Base-by-base conservation (phyloP, 2,888 invertebrate species). In the Tethea ocularis region DNA sequence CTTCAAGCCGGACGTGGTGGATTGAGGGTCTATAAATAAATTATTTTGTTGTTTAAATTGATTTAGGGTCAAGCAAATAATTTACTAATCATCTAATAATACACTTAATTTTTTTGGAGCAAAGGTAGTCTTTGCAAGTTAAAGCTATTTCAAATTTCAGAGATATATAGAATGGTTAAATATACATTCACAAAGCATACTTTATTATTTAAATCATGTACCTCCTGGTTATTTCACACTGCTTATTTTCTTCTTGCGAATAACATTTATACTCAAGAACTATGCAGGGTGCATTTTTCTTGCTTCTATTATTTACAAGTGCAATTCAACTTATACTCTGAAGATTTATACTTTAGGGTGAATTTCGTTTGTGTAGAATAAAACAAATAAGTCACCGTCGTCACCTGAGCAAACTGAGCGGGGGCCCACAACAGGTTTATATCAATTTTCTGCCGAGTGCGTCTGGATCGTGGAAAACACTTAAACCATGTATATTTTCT, bases 391-490 rank as follows among this genome's bases (percentile, higher is more conserved):
- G 86, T 86, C 84, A 81, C 71, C 78, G 83, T 83, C 83, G 87
- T 86, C 89, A 87, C 85, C 88, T 88, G 88, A 80, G 80, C 82
- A 87, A 89, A 86, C 87, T 80, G 80, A 80, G 83, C 80, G 78
- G 68, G 75, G 71, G 75, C 82, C 86, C 86, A 86, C 86, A 88
- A 89, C 86, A 89, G 87, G 89, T 91, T 92, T 91, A 87, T 90
- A 88, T 90, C 89, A 92, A 91, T 92, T 92, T 91, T 91, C 91
- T 82, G 80, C 86, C 77, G 84, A 88, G 87, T 91, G 91, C 88
- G 86, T 89, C 89, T 89, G 88, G 83, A 82, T 83, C 80, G 86
- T 74, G 83, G 78, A 86, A 89, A 89, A 89, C 88, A 89, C 85
- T 89, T 87, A 84, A 79, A 75, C 72, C 70, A 53, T 78, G 72